Evolutionary conservation across 2,888 invertebrate genomes (phyloP).

Genomic region (Eupithecia insigniata): DNA sequence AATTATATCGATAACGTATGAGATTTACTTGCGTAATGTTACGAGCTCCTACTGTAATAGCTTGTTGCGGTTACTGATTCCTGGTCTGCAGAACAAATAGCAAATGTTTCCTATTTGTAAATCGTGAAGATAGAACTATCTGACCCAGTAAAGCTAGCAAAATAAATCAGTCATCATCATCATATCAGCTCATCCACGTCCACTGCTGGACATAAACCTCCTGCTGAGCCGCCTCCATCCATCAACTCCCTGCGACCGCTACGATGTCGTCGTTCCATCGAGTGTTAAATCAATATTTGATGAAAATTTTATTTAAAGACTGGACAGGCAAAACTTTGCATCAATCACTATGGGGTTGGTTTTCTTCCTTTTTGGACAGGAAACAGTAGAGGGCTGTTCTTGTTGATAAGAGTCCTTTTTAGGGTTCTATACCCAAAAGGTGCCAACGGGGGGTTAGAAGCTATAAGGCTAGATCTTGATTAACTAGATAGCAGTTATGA

Average conservation of each 20-base stretch:
- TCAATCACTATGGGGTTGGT: neutral
- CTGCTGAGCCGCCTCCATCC: no score
- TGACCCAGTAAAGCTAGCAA: neutral
- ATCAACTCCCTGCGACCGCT: no score
- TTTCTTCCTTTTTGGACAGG: no score
- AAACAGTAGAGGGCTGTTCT: no score
- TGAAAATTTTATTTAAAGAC: neutral
- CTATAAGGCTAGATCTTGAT: no score
- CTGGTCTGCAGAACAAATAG: constrained; percentile 4
- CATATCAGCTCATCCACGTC: no score
- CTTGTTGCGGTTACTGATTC: constrained; percentile 5
- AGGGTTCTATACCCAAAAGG: neutral
- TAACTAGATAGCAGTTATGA: no score
- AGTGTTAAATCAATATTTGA: neutral
- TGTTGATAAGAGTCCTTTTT: neutral
- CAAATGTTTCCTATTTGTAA: neutral
- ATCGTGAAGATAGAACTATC: neutral
- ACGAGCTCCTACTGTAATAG: constrained; percentile 11
- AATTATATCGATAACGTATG: constrained; percentile 56
- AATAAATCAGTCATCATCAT: no score
- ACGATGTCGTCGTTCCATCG: no score
- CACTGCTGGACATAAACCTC: no score
- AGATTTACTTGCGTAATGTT: constrained; percentile 60
- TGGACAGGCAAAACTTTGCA: neutral
- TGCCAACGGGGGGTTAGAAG: neutral